Percentiles rank a stretch among this genome's conserved stretches.
phyloP scores from a whole-genome alignment of 1,140 invertebrate species.

The Saccostrea echinata region DNA sequence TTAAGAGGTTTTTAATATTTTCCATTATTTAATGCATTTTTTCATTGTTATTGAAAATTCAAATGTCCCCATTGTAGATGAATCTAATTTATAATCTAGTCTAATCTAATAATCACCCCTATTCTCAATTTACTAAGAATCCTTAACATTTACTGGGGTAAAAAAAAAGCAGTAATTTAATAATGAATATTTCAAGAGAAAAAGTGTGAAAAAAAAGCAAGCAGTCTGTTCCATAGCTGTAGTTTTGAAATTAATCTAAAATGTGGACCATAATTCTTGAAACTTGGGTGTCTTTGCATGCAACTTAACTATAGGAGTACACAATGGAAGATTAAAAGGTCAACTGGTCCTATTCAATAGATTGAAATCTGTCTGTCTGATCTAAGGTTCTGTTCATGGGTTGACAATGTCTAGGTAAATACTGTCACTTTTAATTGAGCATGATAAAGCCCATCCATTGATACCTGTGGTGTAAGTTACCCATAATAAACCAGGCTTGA shows the following conservation, averaged over 20 bases:
- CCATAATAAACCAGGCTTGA: conserved; percentile 20
- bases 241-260: not conserved
- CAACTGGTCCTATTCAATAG: conserved; percentile 8
- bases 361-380: not conserved
- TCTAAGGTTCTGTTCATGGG: conserved; percentile 14
- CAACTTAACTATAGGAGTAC: not conserved
- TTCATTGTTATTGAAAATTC: too few species aligned
- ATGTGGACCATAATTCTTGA: not conserved
- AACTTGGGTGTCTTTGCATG: not conserved
- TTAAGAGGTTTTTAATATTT: too few species aligned
- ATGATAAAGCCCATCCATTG: conserved; percentile 19
- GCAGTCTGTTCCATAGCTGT: not conserved
- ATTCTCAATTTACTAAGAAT: too few species aligned
- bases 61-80: too few species aligned
- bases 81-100: too few species aligned
- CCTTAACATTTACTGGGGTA: not conserved
- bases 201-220: not conserved
- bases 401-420: conserved; percentile 31
- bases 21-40: too few species aligned
- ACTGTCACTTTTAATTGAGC: conserved; percentile 19
- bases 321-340: conserved; percentile 23
- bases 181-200: not conserved
- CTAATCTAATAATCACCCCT: too few species aligned
- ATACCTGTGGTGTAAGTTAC: conserved; percentile 27
- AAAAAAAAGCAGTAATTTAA: not conserved